These are phyloP conservation scores for Oriolus oriolus DNA, from an alignment of 2,113 vertebrate genomes.

Conservation along the genomic window DNA sequence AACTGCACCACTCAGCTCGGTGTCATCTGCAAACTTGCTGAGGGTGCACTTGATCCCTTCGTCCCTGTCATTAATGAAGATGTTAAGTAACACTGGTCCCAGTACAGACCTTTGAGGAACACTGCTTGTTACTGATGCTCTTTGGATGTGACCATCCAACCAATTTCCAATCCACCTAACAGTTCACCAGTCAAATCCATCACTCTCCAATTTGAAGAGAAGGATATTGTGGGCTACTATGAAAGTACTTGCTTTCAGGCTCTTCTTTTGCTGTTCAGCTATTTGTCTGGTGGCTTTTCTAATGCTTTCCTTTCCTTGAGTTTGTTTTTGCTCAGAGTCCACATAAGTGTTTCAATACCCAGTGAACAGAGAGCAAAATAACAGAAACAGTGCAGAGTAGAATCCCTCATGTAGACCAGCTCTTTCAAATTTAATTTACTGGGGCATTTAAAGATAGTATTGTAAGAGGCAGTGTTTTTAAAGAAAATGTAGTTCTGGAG, in stretches of 20 bases:
- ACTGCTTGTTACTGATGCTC: rapidly evolving
- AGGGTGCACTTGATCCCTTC: rapidly evolving
- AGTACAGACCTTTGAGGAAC: rapidly evolving
- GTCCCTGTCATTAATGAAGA: not conserved
- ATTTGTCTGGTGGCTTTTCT: not conserved
- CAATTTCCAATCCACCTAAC: not conserved
- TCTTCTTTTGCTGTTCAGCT: not conserved
- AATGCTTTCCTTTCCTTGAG: not conserved
- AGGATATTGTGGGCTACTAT: not conserved
- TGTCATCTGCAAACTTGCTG: not conserved
- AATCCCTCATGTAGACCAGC: not conserved
- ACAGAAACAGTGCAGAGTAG: not conserved
- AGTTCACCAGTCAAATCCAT: not conserved
- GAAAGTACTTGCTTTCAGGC: not conserved
- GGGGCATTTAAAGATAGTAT: not conserved
- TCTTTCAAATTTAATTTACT: not conserved
- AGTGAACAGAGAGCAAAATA: not conserved
- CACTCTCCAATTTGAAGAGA: not conserved
- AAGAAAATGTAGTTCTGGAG: not conserved
- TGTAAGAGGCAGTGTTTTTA: not conserved
- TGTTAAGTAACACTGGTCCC: no score
- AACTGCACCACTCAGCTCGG: not conserved
- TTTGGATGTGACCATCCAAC: not conserved
- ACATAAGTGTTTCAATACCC: not conserved
- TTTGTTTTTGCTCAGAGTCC: not conserved